A percentile compares a stretch with the other conserved stretches of the same genome.
Evolutionary conservation across 2,888 invertebrate species (phyloP).

Genomic region (Amphipoea oculea): DNA sequence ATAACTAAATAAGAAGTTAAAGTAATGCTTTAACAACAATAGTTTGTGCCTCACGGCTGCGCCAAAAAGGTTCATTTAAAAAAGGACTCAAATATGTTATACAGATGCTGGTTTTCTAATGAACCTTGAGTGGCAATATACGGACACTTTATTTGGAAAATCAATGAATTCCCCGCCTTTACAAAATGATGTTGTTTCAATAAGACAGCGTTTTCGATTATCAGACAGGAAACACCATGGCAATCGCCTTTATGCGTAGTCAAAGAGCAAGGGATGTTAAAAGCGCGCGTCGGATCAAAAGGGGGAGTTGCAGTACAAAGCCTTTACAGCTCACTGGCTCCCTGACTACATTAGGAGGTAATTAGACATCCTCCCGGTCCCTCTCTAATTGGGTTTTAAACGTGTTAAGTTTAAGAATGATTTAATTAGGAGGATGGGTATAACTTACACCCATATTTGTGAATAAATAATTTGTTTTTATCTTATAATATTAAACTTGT

Average conservation of each 20-base stretch:
- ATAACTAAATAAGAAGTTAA: too few species aligned
- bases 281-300: slow-evolving; percentile 19
- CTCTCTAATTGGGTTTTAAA: slow-evolving; percentile 10
- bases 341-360: slow-evolving; percentile 18
- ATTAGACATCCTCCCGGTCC: slow-evolving; percentile 5
- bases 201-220: not conserved
- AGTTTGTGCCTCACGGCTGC: too few species aligned
- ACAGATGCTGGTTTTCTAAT: too few species aligned
- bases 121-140: too few species aligned
- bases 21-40: too few species aligned
- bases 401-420: not conserved
- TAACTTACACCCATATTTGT: not conserved
- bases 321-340: slow-evolving; percentile 23
- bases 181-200: not conserved
- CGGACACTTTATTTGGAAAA: not conserved
- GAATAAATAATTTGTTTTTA: not conserved
- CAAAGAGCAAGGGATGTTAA: slow-evolving; percentile 31
- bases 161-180: not conserved
- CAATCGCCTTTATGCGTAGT: not conserved
- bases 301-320: slow-evolving; percentile 31
- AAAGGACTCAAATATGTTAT: too few species aligned
- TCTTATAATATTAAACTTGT: not conserved
- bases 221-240: not conserved
- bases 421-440: not conserved
- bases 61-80: too few species aligned